Conservation (phyloP, 2,113 vertebrate species). For the Polypterus bichir region DNA sequence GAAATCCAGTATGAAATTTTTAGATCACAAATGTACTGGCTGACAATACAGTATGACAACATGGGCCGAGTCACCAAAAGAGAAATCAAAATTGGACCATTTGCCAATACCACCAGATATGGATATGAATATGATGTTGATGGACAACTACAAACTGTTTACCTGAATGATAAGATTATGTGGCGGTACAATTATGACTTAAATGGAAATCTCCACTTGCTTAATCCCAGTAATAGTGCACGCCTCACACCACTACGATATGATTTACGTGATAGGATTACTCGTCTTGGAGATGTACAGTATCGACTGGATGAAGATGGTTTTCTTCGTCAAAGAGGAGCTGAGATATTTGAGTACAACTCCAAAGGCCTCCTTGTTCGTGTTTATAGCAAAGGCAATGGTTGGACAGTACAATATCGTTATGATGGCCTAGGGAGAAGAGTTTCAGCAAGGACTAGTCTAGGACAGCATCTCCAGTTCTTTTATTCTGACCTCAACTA, state of each 20-base stretch:
- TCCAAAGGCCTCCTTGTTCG: constrained; percentile 86
- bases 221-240: constrained; percentile 79
- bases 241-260: constrained; percentile 81
- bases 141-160: constrained; percentile 88
- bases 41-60: constrained; percentile 91
- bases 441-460: constrained; percentile 81
- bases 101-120: constrained; percentile 95
- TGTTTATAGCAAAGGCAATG: constrained; percentile 87
- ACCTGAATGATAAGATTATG: constrained; percentile 86
- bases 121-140: constrained; percentile 89
- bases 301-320: constrained; percentile 91
- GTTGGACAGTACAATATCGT: constrained; percentile 86
- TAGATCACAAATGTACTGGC: constrained; percentile 93
- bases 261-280: constrained; percentile 87
- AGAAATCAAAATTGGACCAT: constrained; percentile 95
- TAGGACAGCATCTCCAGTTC: constrained; percentile 88
- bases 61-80: constrained; percentile 80
- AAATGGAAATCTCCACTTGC: constrained; percentile 89
- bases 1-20: constrained; percentile 97
- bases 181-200: constrained; percentile 96
- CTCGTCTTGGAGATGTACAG: constrained; percentile 88
- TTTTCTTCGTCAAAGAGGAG: constrained; percentile 82
- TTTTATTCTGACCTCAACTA: constrained; percentile 91
- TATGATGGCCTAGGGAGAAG: constrained; percentile 87
- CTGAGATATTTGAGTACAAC: constrained; percentile 92